Evolutionary conservation across 2,797 vertebrate species (phyloP).

Genomic region (Premnoplex brunnescens): DNA sequence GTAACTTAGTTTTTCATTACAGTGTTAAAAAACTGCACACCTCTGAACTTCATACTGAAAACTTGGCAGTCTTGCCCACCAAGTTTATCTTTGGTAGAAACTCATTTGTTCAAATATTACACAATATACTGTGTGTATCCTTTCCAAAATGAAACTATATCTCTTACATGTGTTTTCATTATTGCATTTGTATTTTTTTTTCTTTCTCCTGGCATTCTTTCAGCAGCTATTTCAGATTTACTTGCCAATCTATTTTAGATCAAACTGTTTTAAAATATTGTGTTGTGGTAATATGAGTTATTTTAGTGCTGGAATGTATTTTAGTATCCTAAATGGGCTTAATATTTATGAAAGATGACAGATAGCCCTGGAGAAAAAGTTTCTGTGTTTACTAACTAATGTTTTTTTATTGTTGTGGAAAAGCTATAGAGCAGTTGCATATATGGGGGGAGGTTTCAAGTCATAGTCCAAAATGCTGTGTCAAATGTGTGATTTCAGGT

Average conservation of each 20-base stretch:
- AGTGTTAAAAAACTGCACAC: background rate
- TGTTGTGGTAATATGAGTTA: slow-evolving; percentile 35
- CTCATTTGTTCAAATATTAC: slow-evolving; percentile 47
- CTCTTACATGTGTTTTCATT: slow-evolving; percentile 45
- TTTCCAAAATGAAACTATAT: slow-evolving; percentile 57
- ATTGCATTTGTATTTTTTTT: slow-evolving; percentile 30
- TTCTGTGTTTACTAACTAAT: background rate
- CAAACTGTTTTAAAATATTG: slow-evolving; percentile 22
- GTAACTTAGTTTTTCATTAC: background rate
- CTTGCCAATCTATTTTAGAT: slow-evolving; percentile 54
- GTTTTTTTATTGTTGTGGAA: slow-evolving; percentile 7
- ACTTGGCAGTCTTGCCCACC: background rate
- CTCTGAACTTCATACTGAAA: background rate
- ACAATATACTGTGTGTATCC: background rate
- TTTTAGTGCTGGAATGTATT: slow-evolving; percentile 52
- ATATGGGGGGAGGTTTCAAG: background rate
- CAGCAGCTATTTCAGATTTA: slow-evolving; percentile 59
- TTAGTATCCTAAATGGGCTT: slow-evolving; percentile 29
- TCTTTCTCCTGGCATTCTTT: slow-evolving; percentile 32
- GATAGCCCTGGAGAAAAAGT: slow-evolving; percentile 20
- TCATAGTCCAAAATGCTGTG: background rate
- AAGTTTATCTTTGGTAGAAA: slow-evolving; percentile 30
- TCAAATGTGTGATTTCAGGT: background rate
- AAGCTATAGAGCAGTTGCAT: background rate
- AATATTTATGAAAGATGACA: slow-evolving; percentile 45